Conservation (phyloP, 2,888 invertebrate genomes). For the Papilio protenor region DNA sequence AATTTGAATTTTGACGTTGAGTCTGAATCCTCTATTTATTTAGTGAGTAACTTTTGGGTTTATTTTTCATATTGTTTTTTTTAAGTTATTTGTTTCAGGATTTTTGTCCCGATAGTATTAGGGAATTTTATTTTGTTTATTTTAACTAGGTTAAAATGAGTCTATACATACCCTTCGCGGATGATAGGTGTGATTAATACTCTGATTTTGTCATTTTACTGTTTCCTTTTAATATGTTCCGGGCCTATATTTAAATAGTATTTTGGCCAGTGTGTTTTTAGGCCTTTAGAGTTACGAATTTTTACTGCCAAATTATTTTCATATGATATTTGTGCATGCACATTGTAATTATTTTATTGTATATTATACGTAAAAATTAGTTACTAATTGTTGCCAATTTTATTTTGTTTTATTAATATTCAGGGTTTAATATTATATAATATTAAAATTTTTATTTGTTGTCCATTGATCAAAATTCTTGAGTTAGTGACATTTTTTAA, state of each 20-base stretch:
- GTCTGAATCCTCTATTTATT: slow-evolving; percentile 82
- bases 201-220: slow-evolving; percentile 81
- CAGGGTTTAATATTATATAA: slow-evolving; percentile 83
- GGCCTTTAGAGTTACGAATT: slow-evolving; percentile 84
- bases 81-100: slow-evolving; percentile 84
- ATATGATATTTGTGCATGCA: slow-evolving; percentile 84
- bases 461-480: slow-evolving; percentile 83
- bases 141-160: slow-evolving; percentile 78
- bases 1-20: slow-evolving; percentile 73
- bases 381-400: slow-evolving; percentile 84
- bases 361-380: slow-evolving; percentile 79
- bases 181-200: slow-evolving; percentile 81
- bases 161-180: slow-evolving; percentile 74
- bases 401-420: slow-evolving; percentile 79
- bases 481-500: slow-evolving; percentile 83
- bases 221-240: slow-evolving; percentile 80
- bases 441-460: slow-evolving; percentile 81
- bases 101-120: slow-evolving; percentile 85
- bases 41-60: slow-evolving; percentile 84
- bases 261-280: slow-evolving; percentile 81
- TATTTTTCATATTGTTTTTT: slow-evolving; percentile 81
- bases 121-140: slow-evolving; percentile 84
- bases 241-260: slow-evolving; percentile 83
- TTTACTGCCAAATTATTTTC: slow-evolving; percentile 85
- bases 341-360: slow-evolving; percentile 84